These are phyloP conservation scores for Anarrhichthys ocellatus DNA, from an alignment of 2,113 vertebrate genomes.

Conservation along the genomic window DNA sequence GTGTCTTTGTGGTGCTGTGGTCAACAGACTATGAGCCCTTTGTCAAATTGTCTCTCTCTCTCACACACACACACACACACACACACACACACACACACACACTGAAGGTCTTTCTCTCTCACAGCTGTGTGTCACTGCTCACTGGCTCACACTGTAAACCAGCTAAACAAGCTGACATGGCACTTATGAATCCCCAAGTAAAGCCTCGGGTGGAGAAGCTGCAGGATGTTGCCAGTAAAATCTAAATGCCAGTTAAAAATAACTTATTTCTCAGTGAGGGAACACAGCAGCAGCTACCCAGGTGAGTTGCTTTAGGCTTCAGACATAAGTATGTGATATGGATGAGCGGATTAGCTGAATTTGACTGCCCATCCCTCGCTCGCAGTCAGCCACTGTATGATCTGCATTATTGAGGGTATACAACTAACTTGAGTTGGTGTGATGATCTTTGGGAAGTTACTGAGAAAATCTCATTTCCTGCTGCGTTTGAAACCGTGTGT, in stretches of 20 bases:
- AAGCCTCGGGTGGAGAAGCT: conserved; percentile 45
- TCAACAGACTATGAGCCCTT: conserved; percentile 59
- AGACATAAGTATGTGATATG: not conserved
- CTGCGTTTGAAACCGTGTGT: not conserved
- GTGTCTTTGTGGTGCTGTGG: conserved; percentile 22
- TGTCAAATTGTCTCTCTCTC: conserved; percentile 39
- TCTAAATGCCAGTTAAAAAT: conserved; percentile 44
- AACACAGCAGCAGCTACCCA: conserved; percentile 20
- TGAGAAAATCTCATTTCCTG: not conserved
- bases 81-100: conserved; percentile 7
- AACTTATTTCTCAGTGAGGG: conserved; percentile 24
- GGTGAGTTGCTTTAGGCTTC: conserved; percentile 48
- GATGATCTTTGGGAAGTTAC: not conserved
- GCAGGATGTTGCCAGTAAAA: conserved; percentile 45
- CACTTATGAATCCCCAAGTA: conserved; percentile 66
- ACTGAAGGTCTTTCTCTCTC: conserved; percentile 46
- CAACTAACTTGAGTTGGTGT: not conserved
- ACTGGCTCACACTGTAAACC: conserved; percentile 62
- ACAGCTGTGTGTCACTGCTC: conserved; percentile 57
- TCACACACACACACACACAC: conserved; percentile 1
- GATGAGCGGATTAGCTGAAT: not conserved
- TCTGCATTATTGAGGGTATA: not conserved
- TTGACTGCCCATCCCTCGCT: not conserved
- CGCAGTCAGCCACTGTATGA: not conserved
- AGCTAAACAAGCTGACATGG: conserved; percentile 68